Evolutionary conservation across 2,113 vertebrate species (phyloP), one percentile per base, ranked within the genome.

Genomic region (Prionailurus viverrinus): DNA sequence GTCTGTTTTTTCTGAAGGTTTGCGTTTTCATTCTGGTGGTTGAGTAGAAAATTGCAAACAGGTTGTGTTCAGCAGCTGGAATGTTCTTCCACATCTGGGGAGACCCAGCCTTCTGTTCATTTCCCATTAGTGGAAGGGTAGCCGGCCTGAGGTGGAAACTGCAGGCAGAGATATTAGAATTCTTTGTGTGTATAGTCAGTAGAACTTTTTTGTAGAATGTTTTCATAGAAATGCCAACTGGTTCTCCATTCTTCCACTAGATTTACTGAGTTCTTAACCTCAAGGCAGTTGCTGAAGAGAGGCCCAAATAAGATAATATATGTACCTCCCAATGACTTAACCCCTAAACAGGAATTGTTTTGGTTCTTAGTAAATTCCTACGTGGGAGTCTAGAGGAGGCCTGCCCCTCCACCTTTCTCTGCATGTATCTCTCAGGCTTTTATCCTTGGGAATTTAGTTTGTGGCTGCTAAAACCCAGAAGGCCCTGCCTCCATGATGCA

Each of bases 31-130:
- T 98, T 80, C 96, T 98, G 96, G 80, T 97, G 97, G 96, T 88
- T 98, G 98, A 98, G 97, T 98, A 98, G 98, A 98, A 99, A 99
- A 99, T 98, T 99, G 97, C 97, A 97, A 98, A 97, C 98, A 98
- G 98, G 98, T 98, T 98, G 74, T 98, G 97, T 97, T 94, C 93
- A 97, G 97, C 97, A 96, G 87, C 96, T 98, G 36, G 86, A 76
- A 95, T 92, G 45, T 85, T 93, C 25, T 8, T 96, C 84, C 98
- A 76, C 98, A 98, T 98, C 98, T 98, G 98, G 96, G 45, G 88
- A 69, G 86, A 51, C 33, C 4, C 5, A 10, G 82, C 19, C 90
- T 66, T 74, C 93, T 85, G 86, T 27, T 93, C 82, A 51, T 61
- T 71, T 89, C 76, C 19, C 18, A 11, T 92, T 96, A 7, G 13